These are phyloP conservation scores for Napeogenes inachia DNA, from an alignment of 2,888 invertebrate genomes.

Conservation along the genomic window DNA sequence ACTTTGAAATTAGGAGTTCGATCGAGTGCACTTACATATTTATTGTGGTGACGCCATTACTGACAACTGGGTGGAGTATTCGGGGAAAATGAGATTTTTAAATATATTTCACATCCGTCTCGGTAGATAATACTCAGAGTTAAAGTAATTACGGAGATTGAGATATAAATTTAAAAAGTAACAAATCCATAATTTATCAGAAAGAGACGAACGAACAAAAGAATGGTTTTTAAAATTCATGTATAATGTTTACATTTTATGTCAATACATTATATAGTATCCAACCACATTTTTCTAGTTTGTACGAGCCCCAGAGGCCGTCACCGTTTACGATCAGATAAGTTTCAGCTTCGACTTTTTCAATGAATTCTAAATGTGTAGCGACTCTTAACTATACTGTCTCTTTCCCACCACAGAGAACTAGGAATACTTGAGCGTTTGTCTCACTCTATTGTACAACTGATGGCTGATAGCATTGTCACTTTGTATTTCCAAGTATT, in stretches of 20 bases:
- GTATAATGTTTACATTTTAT: too few relatives aligned
- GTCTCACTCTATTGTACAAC: slow-evolving; percentile 36
- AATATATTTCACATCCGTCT: background rate
- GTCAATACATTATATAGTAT: background rate
- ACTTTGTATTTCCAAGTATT: slow-evolving; percentile 27
- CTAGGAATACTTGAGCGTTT: slow-evolving; percentile 29
- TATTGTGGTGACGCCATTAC: slow-evolving; percentile 30
- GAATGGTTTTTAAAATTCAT: too few relatives aligned
- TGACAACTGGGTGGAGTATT: slow-evolving; percentile 4
- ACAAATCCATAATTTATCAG: too few relatives aligned
- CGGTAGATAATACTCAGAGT: too few relatives aligned
- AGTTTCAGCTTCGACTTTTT: slow-evolving; percentile 70
- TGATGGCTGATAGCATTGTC: slow-evolving; percentile 47
- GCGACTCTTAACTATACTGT: slow-evolving; percentile 31
- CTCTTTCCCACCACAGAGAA: slow-evolving; percentile 27
- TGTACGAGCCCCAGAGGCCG: slow-evolving; percentile 26
- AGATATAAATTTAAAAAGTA: too few relatives aligned
- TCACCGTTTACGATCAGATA: slow-evolving; percentile 70
- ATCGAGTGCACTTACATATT: slow-evolving; percentile 57
- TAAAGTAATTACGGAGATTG: too few relatives aligned
- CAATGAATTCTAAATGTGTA: slow-evolving; percentile 76
- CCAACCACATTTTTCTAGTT: background rate
- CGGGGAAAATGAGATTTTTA: too few relatives aligned
- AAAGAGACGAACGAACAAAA: background rate
- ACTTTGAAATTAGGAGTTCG: slow-evolving; percentile 59